Base-by-base conservation (phyloP, 1,140 invertebrate genomes). In the Octopus bimaculoides region DNA sequence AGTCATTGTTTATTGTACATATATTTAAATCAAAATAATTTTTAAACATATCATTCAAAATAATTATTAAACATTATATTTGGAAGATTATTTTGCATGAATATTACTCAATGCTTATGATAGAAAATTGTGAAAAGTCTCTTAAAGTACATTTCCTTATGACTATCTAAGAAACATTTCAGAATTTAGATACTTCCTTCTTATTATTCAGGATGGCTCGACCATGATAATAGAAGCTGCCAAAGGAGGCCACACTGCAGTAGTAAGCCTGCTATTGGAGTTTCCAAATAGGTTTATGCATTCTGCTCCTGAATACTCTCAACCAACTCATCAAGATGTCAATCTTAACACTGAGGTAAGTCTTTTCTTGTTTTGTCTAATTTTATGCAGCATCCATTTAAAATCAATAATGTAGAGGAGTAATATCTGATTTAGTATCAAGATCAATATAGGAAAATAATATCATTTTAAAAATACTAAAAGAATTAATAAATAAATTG, bases 151-250 rank as follows among this genome's bases (percentile, higher is more conserved):
- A 41, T 41, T 41, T 41, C 26, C 26, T 41, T 41, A 41, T 41
- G 26, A 41, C 26, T 41, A 41, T 41, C 26, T 41, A 41, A 41
- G 26, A 41, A 41, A 41, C 26, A 41, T 41, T 41, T 41, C 26
- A 41, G 26, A 41, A 41, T 41, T 41, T 41, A 41, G 26, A 41
- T 41, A 41, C 26, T 76, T 53, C 5, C 75, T 20, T 78, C 61
- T 55, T 83, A 61, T 53, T 74, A 53, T 86, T 26, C 85, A 95
- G 94, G 98, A 99, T 91, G 98, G 98, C 89, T 98, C 96, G 71
- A 99, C 97, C 55, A 99, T 98, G 95, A 92, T 99, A 79, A 98
- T 99, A 84, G 98, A 99, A 91, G 98, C 98, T 56, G 95, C 97
- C 14, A 98, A 98, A 91, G 97, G 97, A 77, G 98, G 98, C 0